Conservation (phyloP, 2,888 invertebrate genomes). For the Resseliella maxima region DNA sequence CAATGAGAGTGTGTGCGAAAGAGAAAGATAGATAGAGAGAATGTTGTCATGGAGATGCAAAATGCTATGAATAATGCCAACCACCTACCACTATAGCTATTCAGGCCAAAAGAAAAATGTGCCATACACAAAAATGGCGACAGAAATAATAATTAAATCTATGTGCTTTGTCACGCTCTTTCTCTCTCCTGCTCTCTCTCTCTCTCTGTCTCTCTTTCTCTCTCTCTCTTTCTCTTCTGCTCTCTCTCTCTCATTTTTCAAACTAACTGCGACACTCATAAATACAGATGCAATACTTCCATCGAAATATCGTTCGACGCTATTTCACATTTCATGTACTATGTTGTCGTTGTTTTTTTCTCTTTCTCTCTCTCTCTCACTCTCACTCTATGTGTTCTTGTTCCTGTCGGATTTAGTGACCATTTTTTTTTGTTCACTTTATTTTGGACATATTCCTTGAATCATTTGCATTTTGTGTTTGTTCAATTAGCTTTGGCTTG, state of each 20-base stretch:
- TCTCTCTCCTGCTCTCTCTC: too few relatives aligned
- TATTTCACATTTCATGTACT: too few relatives aligned
- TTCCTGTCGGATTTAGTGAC: too few relatives aligned
- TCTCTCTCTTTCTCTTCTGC: too few relatives aligned
- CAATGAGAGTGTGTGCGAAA: background rate
- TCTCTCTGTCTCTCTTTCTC: too few relatives aligned
- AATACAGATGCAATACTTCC: background rate
- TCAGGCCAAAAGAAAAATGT: background rate
- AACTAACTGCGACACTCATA: background rate
- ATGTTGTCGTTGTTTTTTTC: background rate
- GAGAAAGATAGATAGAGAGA: background rate
- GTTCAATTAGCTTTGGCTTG: constrained; percentile 43
- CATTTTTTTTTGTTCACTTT: background rate
- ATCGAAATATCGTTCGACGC: background rate
- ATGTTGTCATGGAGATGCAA: background rate
- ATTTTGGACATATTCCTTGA: constrained; percentile 15
- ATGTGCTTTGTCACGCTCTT: background rate
- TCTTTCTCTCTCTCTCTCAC: background rate
- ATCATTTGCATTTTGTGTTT: constrained; percentile 51
- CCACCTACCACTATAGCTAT: background rate
- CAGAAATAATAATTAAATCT: constrained; percentile 32
- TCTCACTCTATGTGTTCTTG: background rate
- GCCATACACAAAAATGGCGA: background rate
- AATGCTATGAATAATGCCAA: background rate
- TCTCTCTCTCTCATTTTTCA: too few relatives aligned